Evolutionary conservation across 2,797 vertebrate species (phyloP).

Genomic region (Bufotes viridis): DNA sequence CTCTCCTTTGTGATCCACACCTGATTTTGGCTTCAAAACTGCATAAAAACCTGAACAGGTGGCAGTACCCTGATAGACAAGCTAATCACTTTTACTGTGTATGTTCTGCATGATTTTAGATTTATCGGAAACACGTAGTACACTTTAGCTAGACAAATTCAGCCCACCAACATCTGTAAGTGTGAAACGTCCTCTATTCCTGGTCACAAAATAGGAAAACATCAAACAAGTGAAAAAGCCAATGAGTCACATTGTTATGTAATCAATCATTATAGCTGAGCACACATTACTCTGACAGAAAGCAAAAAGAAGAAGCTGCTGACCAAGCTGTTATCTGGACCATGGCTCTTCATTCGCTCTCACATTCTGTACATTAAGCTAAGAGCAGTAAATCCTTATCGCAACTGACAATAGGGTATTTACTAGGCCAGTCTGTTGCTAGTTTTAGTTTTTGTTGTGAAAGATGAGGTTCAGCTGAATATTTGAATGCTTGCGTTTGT

Average conservation of each 20-base stretch:
- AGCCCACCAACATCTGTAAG: background rate
- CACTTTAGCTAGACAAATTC: background rate
- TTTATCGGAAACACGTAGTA: background rate
- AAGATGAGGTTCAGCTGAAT: background rate
- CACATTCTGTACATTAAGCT: background rate
- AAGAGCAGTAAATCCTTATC: conserved; percentile 23
- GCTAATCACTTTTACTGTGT: background rate
- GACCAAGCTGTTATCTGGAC: conserved; percentile 33
- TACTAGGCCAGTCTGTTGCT: conserved; percentile 11
- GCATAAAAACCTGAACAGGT: too few species aligned
- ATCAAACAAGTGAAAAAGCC: conserved; percentile 9
- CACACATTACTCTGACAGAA: conserved; percentile 44
- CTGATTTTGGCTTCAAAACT: too few species aligned
- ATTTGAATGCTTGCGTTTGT: background rate
- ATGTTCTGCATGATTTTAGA: background rate
- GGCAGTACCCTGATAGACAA: background rate
- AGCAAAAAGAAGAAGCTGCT: conserved; percentile 38
- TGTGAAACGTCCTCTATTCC: background rate
- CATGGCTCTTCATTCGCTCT: background rate
- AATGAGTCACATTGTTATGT: conserved; percentile 46
- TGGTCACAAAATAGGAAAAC: conserved; percentile 11
- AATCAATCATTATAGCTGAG: conserved; percentile 47
- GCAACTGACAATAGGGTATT: conserved; percentile 13
- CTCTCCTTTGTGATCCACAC: too few species aligned
- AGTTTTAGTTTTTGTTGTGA: conserved; percentile 24